Evolutionary conservation across 1,140 invertebrate genomes (phyloP).

Genomic region (Trichonephila inaurata): DNA sequence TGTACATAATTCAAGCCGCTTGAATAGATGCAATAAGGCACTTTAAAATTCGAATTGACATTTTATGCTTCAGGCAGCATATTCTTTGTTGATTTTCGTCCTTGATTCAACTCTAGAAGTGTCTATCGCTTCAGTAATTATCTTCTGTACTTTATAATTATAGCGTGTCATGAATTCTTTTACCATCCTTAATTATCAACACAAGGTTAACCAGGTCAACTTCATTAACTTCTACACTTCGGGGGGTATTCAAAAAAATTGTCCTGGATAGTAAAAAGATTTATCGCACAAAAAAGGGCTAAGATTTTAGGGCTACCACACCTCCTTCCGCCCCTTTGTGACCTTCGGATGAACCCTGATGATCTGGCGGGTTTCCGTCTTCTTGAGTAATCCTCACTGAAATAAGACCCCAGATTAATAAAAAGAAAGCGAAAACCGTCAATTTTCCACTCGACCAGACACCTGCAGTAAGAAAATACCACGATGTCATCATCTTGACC

Average conservation of each 20-base stretch:
- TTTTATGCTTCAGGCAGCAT: neutral
- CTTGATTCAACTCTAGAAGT: neutral
- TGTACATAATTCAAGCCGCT: too few species aligned
- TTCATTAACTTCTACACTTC: neutral
- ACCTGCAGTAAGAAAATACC: slow-evolving; percentile 33
- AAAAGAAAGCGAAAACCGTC: slow-evolving; percentile 35
- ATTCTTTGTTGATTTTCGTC: slow-evolving; percentile 12
- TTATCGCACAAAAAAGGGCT: neutral
- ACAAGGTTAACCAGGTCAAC: neutral
- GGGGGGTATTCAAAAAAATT: neutral
- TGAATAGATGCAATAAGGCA: too few species aligned
- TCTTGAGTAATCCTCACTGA: neutral
- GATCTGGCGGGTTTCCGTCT: neutral
- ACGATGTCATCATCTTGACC: slow-evolving; percentile 70
- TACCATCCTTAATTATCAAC: neutral
- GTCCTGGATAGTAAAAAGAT: neutral
- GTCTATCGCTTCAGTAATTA: neutral
- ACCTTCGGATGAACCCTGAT: neutral
- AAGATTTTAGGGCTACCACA: neutral
- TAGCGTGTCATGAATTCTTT: neutral
- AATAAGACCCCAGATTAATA: neutral
- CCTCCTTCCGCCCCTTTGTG: neutral
- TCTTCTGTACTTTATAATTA: neutral
- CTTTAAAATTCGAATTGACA: too few species aligned
- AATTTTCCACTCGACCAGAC: slow-evolving; percentile 13